A percentile compares a stretch with the other conserved stretches of the same genome.
Evolutionary conservation across 1,140 invertebrate species (phyloP).

Genomic region (Heliconius nattereri): DNA sequence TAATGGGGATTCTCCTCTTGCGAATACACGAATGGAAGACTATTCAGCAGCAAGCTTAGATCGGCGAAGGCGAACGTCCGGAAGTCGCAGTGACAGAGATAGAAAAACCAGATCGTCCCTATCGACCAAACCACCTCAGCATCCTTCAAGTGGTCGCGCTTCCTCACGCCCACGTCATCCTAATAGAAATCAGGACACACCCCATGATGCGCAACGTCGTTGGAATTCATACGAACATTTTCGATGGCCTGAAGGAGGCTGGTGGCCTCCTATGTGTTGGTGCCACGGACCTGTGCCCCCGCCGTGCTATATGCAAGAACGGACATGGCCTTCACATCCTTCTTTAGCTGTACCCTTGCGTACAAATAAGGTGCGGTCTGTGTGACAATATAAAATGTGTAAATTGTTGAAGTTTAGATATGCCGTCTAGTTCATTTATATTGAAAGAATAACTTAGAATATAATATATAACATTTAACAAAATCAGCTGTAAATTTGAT

Average conservation of each 20-base stretch:
- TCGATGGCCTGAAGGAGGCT: conserved; percentile 78
- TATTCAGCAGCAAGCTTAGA: conserved; percentile 78
- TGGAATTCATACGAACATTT: conserved; percentile 81
- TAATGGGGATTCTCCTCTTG: conserved; percentile 54
- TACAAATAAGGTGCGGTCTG: conserved; percentile 63
- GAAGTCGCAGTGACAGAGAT: conserved; percentile 76
- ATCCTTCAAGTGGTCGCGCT: conserved; percentile 72
- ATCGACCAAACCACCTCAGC: conserved; percentile 74
- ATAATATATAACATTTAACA: too few relatives aligned
- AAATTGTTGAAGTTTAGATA: background rate
- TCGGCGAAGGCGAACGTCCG: conserved; percentile 68
- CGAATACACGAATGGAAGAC: conserved; percentile 60
- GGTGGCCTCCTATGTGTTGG: conserved; percentile 84
- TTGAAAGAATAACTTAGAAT: background rate
- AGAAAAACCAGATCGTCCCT: conserved; percentile 82
- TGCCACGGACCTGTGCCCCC: conserved; percentile 70
- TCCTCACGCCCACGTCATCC: conserved; percentile 63
- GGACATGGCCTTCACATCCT: conserved; percentile 70
- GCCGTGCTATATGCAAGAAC: conserved; percentile 72
- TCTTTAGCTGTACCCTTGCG: conserved; percentile 59
- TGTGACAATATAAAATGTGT: background rate
- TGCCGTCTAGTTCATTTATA: background rate
- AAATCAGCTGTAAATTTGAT: background rate
- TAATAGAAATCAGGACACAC: conserved; percentile 59
- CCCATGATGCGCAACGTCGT: conserved; percentile 71